phyloP scores from a whole-genome alignment of 2,113 vertebrate genomes.

The Phainopepla nitens region DNA sequence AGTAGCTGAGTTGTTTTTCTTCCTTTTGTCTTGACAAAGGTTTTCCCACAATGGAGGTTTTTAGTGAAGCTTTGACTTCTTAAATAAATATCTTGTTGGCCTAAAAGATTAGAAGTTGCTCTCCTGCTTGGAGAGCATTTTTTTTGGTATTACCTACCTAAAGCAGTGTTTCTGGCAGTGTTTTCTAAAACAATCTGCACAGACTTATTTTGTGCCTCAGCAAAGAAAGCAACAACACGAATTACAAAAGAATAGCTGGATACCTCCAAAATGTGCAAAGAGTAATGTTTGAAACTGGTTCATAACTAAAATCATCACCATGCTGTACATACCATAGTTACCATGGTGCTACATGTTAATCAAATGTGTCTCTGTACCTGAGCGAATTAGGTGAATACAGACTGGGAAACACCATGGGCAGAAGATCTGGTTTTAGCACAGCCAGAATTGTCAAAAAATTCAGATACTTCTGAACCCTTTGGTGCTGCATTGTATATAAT shows the following conservation, averaged over 20 bases:
- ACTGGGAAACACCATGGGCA: background rate
- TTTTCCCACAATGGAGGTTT: background rate
- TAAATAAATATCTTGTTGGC: background rate
- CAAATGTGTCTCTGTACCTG: background rate
- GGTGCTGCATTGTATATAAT: background rate
- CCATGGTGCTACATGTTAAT: background rate
- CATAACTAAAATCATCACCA: background rate
- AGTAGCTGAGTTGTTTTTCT: background rate
- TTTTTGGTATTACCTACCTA: background rate
- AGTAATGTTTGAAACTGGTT: background rate
- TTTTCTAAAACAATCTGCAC: background rate
- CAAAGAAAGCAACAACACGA: fast-evolving
- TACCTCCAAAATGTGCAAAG: background rate
- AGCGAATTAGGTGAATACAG: background rate
- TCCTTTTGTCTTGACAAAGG: background rate
- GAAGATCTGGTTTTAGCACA: background rate
- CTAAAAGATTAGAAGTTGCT: background rate
- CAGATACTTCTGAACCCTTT: background rate
- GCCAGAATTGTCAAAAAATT: background rate
- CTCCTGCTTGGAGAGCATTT: background rate
- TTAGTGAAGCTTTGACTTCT: background rate
- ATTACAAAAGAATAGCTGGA: background rate
- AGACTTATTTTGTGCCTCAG: background rate
- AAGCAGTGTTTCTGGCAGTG: background rate
- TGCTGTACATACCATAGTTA: background rate